Evolutionary conservation across 2,113 vertebrate species (phyloP), one percentile per base, ranked within the genome.

Genomic region (Bombycilla garrulus): DNA sequence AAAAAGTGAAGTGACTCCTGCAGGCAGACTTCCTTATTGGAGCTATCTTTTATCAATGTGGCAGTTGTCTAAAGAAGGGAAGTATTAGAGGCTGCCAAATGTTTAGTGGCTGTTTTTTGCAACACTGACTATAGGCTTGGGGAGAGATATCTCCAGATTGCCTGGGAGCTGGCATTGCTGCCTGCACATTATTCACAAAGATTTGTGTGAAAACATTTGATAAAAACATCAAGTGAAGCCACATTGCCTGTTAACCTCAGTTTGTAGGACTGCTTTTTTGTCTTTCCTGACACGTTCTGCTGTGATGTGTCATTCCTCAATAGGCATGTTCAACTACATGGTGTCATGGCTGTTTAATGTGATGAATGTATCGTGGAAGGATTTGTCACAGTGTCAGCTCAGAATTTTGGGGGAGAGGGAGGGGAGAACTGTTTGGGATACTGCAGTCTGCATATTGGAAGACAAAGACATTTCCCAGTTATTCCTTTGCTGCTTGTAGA

Each of bases 21-120:
- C 33, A 85, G 89, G 90, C 84, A 92, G 57, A 87, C 64, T n/a
- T 82, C 23, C 23, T 8, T 48, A 22, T 69, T 67, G 78, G 40
- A 56, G 61, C 29, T 53, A 28, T 54, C 42, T 91, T 65, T 77
- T 50, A 71, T 93, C 42, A 28, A 2, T 35, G 45, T 88, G 93
- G 86, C 86, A 89, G 81, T 61, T 87, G 87, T 87, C 91, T 91
- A 5, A 69, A 91, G 92, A 77, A 90, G 48, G 64, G 57, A 77
- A 88, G 61, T 31, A 56, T 53, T 72, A 76, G n/a, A 56, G 31
- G 57, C 66, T 76, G 87, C 69, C 84, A 69, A 38, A 88, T 91
- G 26, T 77, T 95, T 95, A 94, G 81, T 96, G 81, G 56, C 87
- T 96, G 58, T 70, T 91, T 69, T 70, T 66, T 95, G 62, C 51